Conservation (phyloP, 2,113 vertebrate genomes). For the Microtus pennsylvanicus region DNA sequence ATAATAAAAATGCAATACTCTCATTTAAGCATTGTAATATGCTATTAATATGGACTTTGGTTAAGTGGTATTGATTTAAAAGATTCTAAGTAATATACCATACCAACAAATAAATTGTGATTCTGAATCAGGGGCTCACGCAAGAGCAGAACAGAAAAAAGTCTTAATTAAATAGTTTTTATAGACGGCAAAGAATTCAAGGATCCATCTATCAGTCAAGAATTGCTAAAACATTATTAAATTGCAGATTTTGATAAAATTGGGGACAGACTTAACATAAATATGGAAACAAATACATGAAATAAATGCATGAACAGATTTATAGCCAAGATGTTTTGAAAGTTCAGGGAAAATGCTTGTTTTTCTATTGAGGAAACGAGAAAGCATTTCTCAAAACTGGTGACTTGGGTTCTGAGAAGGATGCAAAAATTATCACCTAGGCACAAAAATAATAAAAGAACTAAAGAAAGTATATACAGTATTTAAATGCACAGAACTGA, state of each 20-base stretch:
- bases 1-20: not conserved
- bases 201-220: not conserved
- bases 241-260: not conserved
- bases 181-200: not conserved
- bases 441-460: not conserved
- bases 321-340: not conserved
- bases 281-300: not conserved
- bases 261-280: not conserved
- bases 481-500: not conserved
- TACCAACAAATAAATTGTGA: conserved; percentile 6
- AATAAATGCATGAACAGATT: not conserved
- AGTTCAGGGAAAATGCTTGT: not conserved
- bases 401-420: not conserved
- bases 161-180: not conserved
- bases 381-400: not conserved
- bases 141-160: not conserved
- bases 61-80: not conserved
- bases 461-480: not conserved
- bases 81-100: not conserved
- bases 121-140: conserved; percentile 29
- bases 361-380: not conserved
- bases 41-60: not conserved
- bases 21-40: not conserved
- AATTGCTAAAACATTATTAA: conserved; percentile 20
- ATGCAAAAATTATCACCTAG: not conserved